A percentile compares a stretch with the other conserved stretches of the same genome.
These are phyloP conservation scores for Erythrolamprus reginae DNA, from an alignment of 2,113 vertebrate species.

Conservation along the genomic window DNA sequence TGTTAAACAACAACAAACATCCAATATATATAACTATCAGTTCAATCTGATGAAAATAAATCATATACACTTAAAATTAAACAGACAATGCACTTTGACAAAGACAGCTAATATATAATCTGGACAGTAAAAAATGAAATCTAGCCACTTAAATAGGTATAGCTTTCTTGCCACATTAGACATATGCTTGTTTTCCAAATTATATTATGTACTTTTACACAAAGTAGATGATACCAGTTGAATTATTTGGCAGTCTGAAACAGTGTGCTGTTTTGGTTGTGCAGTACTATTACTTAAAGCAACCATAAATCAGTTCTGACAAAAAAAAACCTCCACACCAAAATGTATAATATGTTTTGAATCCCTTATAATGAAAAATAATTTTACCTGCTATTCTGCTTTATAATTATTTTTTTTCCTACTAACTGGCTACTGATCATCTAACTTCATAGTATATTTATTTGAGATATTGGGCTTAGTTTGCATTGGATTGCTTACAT, in stretches of 20 bases:
- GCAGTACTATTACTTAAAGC: background rate
- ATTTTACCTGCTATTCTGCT: background rate
- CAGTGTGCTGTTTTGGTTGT: background rate
- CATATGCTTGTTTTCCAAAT: constrained; percentile 13
- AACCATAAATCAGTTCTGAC: background rate
- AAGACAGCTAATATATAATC: background rate
- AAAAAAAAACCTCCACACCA: too few species aligned
- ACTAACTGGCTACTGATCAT: background rate
- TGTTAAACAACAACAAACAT: background rate
- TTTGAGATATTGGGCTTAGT: background rate
- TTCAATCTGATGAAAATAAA: constrained; percentile 1
- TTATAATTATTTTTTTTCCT: background rate
- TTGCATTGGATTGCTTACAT: background rate
- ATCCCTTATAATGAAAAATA: background rate
- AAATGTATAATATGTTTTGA: background rate
- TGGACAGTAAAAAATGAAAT: background rate
- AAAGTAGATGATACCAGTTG: background rate
- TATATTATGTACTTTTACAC: background rate
- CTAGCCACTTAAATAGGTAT: constrained; percentile 3
- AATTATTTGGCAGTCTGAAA: background rate
- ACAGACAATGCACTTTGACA: background rate
- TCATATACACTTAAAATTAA: background rate
- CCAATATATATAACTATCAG: background rate
- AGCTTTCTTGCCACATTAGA: background rate
- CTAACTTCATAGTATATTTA: too few species aligned